Evolutionary conservation across 2,888 invertebrate species (phyloP), one percentile per base, ranked within the genome.

Genomic region (Eilema depressum): DNA sequence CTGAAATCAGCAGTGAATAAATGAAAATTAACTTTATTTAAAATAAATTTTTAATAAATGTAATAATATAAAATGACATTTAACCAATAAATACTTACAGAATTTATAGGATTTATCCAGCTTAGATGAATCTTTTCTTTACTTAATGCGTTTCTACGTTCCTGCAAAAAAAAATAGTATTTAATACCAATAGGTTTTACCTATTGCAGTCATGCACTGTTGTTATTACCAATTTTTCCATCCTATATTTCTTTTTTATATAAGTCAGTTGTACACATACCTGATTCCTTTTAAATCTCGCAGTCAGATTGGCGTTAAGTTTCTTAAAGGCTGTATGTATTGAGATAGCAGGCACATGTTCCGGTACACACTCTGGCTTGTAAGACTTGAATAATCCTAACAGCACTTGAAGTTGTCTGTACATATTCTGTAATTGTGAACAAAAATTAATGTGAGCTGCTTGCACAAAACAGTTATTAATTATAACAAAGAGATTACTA

Each of bases 281-380:
- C 93, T 94, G 93, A 70, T 85, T 87, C 41, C 82, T 88, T 70
- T 85, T 89, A 67, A 95, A 95, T 67, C 92, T 89, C n/a, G 76
- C 80, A 20, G 92, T 71, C 7, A 95, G 80, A 41, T 77, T 76
- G 5, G 74, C 71, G 80, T 95, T 94, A 20, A 92, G 79, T 80
- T 94, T 95, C 78, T 88, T 92, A 76, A 95, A 95, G 10, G 91
- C 90, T 33, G 90, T 90, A 70, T 94, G 91, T 70, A 94, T 87
- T 1, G 95, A 92, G 57, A 94, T 89, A 1, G 92, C 91, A 0
- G 95, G 94, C 0, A 95, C 79, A 75, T 92, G 89, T 75, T 95
- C 95, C 0, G 95, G 95, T 2, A 95, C 95, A 88, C 89, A 93
- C 76, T 95, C 95, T 0, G 95, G 95, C 77, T 89, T 93, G 79